A percentile compares a stretch with the other conserved stretches of the same genome.
These are phyloP conservation scores for Eira barbara DNA, from an alignment of 2,113 vertebrate species.

Conservation along the genomic window DNA sequence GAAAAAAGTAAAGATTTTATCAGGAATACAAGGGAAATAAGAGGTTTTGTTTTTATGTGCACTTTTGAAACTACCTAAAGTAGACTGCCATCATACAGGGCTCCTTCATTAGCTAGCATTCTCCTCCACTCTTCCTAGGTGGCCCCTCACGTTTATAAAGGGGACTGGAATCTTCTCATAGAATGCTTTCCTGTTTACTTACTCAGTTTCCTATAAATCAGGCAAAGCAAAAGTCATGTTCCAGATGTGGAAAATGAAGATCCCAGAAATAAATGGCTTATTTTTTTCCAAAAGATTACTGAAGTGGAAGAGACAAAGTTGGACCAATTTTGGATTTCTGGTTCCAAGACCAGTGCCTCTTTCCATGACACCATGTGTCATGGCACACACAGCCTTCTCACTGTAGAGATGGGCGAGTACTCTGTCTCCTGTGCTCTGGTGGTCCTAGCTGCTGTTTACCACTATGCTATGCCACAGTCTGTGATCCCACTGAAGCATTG, in stretches of 20 bases:
- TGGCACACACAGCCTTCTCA: background rate
- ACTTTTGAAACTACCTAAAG: background rate
- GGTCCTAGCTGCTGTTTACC: background rate
- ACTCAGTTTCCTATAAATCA: background rate
- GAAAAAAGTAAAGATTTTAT: background rate
- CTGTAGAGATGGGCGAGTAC: background rate
- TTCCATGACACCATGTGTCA: fast-evolving
- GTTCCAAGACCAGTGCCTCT: background rate
- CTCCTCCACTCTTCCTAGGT: background rate
- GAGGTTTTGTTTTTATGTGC: background rate
- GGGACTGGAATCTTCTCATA: background rate
- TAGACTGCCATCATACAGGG: background rate
- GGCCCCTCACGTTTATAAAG: background rate
- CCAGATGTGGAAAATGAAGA: background rate
- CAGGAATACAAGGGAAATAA: background rate
- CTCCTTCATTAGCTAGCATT: background rate
- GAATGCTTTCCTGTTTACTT: background rate
- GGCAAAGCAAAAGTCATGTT: background rate
- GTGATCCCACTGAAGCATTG: background rate
- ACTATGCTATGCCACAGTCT: background rate
- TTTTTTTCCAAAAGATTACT: background rate
- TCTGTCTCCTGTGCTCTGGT: background rate
- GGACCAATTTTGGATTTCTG: background rate
- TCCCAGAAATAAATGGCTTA: background rate
- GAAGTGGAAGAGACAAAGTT: background rate